Conservation (phyloP, 2,888 invertebrate genomes). For the Coelopa pilipes region DNA sequence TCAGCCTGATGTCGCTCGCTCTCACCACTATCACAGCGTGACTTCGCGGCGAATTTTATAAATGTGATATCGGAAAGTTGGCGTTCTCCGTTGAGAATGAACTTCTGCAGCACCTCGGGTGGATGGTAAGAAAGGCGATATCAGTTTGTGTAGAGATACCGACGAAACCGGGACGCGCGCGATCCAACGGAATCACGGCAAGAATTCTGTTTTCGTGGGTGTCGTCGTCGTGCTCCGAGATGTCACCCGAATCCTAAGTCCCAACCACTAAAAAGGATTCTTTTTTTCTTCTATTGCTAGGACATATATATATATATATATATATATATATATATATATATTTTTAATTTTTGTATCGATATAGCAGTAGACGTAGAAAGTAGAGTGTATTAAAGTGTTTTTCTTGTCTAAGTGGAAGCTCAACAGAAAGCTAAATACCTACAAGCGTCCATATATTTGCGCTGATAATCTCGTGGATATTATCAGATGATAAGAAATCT, state of each 20-base stretch:
- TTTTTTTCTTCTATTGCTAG: neutral
- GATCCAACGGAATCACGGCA: neutral
- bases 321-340: too few species aligned
- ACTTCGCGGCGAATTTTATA: neutral
- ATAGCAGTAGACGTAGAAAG: neutral
- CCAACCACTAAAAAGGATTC: neutral
- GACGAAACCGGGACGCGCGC: constrained; percentile 21
- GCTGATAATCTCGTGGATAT: constrained; percentile 16
- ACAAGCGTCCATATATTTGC: too few species aligned
- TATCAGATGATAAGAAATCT: constrained; percentile 29
- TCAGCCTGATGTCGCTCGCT: neutral
- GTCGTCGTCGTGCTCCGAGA: neutral
- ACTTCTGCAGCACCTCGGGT: constrained; percentile 11
- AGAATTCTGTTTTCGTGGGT: neutral
- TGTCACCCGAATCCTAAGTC: neutral
- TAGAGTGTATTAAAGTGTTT: neutral
- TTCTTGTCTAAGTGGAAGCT: neutral
- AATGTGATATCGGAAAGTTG: too few species aligned
- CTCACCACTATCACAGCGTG: constrained; percentile 21
- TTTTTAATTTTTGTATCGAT: too few species aligned
- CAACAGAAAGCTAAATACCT: neutral
- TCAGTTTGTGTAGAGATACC: constrained; percentile 31
- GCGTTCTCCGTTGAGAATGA: too few species aligned
- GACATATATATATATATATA: too few species aligned
- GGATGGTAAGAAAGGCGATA: constrained; percentile 11